Evolutionary conservation across 1,140 invertebrate species (phyloP).

Genomic region (Trissolcus basalis): DNA sequence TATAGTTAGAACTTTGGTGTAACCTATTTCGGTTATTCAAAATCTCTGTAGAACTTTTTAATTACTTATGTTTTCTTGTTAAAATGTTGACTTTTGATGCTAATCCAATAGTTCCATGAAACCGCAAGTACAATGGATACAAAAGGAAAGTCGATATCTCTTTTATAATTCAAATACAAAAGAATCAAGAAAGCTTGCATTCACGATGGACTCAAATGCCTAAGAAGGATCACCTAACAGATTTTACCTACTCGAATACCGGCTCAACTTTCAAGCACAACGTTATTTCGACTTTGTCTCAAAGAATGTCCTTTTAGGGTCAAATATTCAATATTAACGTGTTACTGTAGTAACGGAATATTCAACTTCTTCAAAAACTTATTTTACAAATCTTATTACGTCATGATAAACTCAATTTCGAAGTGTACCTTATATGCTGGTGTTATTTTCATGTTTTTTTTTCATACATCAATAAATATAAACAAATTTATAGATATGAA

Average conservation of each 20-base stretch:
- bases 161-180: neutral
- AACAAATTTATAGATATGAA: no score
- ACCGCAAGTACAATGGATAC: conserved; percentile 6
- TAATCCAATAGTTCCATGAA: conserved; percentile 11
- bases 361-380: neutral
- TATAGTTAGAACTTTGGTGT: no score
- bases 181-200: neutral
- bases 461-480: no score
- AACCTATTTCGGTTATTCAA: neutral
- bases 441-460: no score
- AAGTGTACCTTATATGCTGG: no score
- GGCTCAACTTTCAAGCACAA: no score
- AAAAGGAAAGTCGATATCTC: neutral
- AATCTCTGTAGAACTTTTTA: neutral
- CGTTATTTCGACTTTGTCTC: no score
- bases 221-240: no score
- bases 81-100: conserved; percentile 13
- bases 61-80: conserved; percentile 2
- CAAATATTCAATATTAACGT: neutral
- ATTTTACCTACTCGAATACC: no score
- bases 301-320: neutral
- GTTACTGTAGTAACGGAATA: neutral
- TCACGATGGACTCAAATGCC: neutral
- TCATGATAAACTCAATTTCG: no score
- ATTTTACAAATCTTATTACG: no score